Conservation (phyloP, 2,888 invertebrate genomes). For the Mesorhabditis spiculigera region DNA sequence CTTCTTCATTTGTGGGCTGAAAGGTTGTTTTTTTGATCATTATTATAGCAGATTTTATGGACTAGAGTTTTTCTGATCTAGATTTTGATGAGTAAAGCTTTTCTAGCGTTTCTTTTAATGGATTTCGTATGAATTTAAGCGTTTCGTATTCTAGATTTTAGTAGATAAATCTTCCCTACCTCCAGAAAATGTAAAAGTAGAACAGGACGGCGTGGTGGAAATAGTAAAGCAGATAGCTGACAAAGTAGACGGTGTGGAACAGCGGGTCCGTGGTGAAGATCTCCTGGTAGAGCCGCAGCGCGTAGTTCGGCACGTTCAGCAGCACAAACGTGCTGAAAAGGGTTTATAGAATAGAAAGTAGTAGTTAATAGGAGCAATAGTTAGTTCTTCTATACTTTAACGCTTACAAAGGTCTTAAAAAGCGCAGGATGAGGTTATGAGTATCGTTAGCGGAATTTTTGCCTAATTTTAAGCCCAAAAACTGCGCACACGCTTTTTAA, state of each 20-base stretch:
- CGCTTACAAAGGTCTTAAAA: too few species aligned
- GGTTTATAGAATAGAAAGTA: background rate
- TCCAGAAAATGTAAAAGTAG: constrained; percentile 56
- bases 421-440: too few species aligned
- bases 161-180: constrained; percentile 19
- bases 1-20: constrained; percentile 57
- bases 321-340: constrained; percentile 52
- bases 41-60: too few species aligned
- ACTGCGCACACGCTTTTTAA: too few species aligned
- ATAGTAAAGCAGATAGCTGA: constrained; percentile 51
- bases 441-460: too few species aligned
- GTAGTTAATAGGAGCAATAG: too few species aligned
- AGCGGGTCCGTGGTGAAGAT: constrained; percentile 12
- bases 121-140: background rate
- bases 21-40: too few species aligned
- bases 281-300: constrained; percentile 29
- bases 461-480: too few species aligned
- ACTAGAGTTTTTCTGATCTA: background rate
- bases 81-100: constrained; percentile 9
- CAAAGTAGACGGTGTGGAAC: constrained; percentile 29
- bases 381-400: too few species aligned
- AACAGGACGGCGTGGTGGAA: constrained; percentile 51
- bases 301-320: constrained; percentile 55
- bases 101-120: background rate
- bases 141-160: background rate